These are phyloP conservation scores for Batillaria attramentaria DNA, from an alignment of 1,140 invertebrate genomes.

Conservation along the genomic window DNA sequence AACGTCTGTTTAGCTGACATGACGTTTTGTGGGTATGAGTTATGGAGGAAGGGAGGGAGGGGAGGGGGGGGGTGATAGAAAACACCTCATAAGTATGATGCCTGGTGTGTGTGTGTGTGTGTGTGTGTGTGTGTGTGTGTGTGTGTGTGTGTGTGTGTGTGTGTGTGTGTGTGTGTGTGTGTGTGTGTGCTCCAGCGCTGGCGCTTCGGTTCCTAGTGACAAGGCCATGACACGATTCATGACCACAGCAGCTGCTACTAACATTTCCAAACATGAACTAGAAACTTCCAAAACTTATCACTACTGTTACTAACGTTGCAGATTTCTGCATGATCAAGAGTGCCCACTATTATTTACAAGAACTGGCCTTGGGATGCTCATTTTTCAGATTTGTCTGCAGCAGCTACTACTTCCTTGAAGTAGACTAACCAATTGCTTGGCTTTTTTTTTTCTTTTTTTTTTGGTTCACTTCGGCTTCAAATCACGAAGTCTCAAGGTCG, in stretches of 20 bases:
- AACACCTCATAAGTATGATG: too few relatives aligned
- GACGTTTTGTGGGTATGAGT: not conserved
- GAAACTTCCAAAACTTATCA: not conserved
- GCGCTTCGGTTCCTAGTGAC: too few relatives aligned
- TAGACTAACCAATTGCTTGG: too few relatives aligned
- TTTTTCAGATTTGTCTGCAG: too few relatives aligned
- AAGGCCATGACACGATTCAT: too few relatives aligned
- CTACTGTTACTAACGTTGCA: not conserved
- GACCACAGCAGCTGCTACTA: not conserved
- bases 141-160: not conserved
- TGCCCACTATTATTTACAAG: not conserved
- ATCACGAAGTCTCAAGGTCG: too few relatives aligned
- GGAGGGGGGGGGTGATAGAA: too few relatives aligned
- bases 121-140: not conserved
- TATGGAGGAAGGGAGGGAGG: not conserved
- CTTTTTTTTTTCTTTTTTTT: too few relatives aligned
- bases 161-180: conserved; percentile 2
- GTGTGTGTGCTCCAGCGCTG: not conserved
- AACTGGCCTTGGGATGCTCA: not conserved
- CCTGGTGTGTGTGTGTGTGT: not conserved
- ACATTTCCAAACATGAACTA: not conserved
- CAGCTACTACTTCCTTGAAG: too few relatives aligned
- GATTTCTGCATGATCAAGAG: not conserved
- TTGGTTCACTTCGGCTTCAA: too few relatives aligned
- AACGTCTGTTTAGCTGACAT: not conserved